Conservation (phyloP, 1,140 invertebrate species). For the Papilio glaucus region DNA sequence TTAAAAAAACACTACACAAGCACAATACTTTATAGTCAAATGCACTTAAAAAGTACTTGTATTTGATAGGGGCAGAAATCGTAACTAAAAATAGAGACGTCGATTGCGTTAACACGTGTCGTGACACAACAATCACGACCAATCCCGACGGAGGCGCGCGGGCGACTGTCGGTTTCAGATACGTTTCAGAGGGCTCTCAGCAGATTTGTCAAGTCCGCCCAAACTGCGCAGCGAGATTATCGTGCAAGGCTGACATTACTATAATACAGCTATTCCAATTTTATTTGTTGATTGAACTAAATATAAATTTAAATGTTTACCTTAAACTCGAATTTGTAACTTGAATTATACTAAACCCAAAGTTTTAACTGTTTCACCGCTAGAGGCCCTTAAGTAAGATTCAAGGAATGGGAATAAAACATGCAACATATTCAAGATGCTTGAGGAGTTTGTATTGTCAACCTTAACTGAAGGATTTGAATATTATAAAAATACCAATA, state of each 20-base stretch:
- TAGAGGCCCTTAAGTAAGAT: no score
- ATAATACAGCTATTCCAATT: not conserved
- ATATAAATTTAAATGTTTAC: not conserved
- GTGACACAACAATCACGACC: slow-evolving; percentile 3
- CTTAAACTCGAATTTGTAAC: not conserved
- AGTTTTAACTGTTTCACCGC: no score
- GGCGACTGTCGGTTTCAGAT: slow-evolving; percentile 50
- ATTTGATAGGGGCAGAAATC: not conserved
- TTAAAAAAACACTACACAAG: not conserved
- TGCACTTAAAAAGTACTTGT: not conserved
- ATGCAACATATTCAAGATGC: no score
- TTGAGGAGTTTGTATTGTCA: no score
- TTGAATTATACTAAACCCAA: no score
- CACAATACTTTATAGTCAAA: slow-evolving; percentile 5
- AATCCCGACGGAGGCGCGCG: slow-evolving; percentile 44
- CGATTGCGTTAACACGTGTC: slow-evolving; percentile 13
- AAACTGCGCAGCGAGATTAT: slow-evolving; percentile 53
- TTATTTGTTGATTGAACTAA: not conserved
- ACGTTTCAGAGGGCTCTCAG: slow-evolving; percentile 42
- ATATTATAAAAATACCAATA: no score
- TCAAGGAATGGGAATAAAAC: no score
- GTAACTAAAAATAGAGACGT: slow-evolving; percentile 2
- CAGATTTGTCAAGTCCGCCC: slow-evolving; percentile 47
- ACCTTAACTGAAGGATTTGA: no score
- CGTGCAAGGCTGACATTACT: slow-evolving; percentile 1